These are phyloP conservation scores for Pelochelys cantorii DNA, from an alignment of 2,797 vertebrate species.

Conservation along the genomic window DNA sequence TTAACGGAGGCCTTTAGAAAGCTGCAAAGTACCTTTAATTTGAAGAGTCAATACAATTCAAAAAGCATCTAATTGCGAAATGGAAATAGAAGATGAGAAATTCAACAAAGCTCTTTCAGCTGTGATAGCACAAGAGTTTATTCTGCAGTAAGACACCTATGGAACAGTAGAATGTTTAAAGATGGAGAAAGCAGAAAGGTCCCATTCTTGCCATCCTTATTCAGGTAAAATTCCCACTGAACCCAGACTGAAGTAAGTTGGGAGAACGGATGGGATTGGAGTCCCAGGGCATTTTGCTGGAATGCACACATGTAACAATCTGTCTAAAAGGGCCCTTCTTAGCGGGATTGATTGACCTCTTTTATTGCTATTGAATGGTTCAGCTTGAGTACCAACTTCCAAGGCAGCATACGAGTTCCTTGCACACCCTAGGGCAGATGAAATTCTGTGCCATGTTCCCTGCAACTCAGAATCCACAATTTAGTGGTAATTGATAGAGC, in stretches of 20 bases:
- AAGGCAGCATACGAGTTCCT: neutral
- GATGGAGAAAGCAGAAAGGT: neutral
- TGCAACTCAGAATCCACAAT: neutral
- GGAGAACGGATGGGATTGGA: slow-evolving; percentile 5
- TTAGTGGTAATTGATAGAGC: neutral
- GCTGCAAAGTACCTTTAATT: slow-evolving; percentile 8
- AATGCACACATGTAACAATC: neutral
- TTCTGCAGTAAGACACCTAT: neutral
- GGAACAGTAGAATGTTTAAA: neutral
- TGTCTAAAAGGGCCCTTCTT: neutral
- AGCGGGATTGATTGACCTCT: neutral
- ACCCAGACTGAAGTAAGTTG: neutral
- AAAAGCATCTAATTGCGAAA: neutral
- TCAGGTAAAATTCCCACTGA: neutral
- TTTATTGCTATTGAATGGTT: neutral
- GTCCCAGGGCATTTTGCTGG: neutral
- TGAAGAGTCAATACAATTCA: neutral
- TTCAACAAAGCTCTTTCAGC: accelerated
- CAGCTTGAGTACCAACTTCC: neutral
- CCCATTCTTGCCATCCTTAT: neutral
- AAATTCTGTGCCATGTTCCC: neutral
- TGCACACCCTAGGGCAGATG: neutral
- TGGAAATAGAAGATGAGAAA: accelerated
- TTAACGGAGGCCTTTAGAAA: slow-evolving; percentile 34
- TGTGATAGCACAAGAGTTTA: neutral